Evolutionary conservation across 2,797 vertebrate species (phyloP).

Genomic region (Pseudocheirus occidentalis): DNA sequence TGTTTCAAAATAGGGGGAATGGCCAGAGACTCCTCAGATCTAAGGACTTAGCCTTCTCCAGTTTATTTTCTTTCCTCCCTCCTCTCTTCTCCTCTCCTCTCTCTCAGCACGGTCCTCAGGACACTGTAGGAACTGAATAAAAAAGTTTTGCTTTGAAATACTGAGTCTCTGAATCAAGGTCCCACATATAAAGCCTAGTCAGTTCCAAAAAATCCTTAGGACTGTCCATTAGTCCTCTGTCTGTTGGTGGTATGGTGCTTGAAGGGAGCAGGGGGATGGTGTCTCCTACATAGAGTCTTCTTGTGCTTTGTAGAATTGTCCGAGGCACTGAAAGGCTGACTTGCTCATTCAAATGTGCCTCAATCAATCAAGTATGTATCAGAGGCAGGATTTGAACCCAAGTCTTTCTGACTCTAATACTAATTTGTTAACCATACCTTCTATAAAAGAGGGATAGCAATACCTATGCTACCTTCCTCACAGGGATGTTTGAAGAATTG

Average conservation of each 20-base stretch:
- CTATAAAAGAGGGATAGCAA: background rate
- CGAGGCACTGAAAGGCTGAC: background rate
- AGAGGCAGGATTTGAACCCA: background rate
- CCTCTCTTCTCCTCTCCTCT: too few species aligned
- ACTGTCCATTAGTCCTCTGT: background rate
- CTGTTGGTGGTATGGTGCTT: background rate
- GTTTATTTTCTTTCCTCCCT: background rate
- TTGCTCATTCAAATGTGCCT: background rate
- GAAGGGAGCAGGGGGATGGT: background rate
- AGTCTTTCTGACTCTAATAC: background rate
- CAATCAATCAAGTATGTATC: background rate
- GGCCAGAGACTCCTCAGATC: background rate
- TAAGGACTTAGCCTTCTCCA: background rate
- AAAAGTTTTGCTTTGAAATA: background rate
- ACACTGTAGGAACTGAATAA: background rate
- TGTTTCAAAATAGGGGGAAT: background rate
- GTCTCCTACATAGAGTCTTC: slow-evolving; percentile 9
- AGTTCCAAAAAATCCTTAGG: background rate
- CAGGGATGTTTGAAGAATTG: background rate
- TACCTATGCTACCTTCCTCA: background rate
- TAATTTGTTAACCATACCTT: background rate
- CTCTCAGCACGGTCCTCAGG: background rate
- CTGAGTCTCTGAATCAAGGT: background rate
- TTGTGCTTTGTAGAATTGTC: background rate
- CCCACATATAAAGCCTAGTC: background rate